These are phyloP conservation scores for Cheilosia grossa DNA, from an alignment of 2,888 invertebrate species.

Conservation along the genomic window DNA sequence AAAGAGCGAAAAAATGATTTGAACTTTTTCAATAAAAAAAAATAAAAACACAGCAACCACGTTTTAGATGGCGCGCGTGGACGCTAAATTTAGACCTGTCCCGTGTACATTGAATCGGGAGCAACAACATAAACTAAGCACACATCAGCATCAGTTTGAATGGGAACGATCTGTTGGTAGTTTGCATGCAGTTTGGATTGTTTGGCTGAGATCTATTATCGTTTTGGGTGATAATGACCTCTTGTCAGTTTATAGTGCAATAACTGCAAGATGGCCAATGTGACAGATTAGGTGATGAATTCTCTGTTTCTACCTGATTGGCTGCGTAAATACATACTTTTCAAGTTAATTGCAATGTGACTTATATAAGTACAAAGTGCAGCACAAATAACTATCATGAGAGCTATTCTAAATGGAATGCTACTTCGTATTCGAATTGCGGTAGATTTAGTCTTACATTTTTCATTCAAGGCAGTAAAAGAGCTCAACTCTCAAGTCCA, in stretches of 20 bases:
- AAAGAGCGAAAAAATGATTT: conserved; percentile 54
- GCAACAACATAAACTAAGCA: not conserved
- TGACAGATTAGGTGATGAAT: too few relatives aligned
- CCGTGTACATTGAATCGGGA: not conserved
- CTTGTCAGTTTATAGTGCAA: not conserved
- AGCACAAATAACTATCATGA: too few relatives aligned
- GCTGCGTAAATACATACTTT: too few relatives aligned
- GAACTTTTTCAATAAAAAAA: conserved; percentile 48
- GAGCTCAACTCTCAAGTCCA: too few relatives aligned
- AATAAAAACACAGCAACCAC: not conserved
- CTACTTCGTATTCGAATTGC: too few relatives aligned
- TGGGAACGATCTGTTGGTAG: conserved; percentile 1
- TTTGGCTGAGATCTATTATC: not conserved
- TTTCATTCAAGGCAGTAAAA: too few relatives aligned
- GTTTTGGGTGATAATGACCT: conserved; percentile 14
- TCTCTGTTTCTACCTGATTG: too few relatives aligned
- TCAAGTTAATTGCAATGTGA: too few relatives aligned
- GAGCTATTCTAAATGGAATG: too few relatives aligned
- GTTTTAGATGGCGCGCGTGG: conserved; percentile 52
- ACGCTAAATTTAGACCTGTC: conserved; percentile 14
- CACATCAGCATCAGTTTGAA: conserved; percentile 13
- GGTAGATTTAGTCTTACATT: too few relatives aligned
- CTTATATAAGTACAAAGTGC: too few relatives aligned
- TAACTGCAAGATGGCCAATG: too few relatives aligned
- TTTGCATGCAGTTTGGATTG: not conserved